Base-by-base conservation (phyloP, 2,888 invertebrate genomes). In the Drosophila diplacantha region DNA sequence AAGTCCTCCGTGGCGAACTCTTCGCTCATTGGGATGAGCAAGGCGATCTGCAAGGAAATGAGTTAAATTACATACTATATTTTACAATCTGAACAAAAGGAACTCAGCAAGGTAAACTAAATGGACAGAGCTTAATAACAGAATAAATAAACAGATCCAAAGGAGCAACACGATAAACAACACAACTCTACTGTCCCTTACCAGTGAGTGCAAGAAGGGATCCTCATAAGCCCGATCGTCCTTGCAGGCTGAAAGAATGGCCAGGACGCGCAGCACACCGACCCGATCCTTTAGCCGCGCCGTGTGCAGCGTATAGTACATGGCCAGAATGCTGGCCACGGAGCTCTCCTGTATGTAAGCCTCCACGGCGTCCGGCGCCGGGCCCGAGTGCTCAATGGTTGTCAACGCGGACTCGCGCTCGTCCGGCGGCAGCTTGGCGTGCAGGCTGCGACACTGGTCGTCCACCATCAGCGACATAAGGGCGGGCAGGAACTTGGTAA, bases 1-100 rank as follows among this genome's bases (percentile, higher is more conserved):
- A 98, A 97, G 76, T 97, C 97, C 89, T 97, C 96, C 0, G 95
- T 94, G 72, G 94, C 91, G 85, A 98, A 98, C 88, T 97, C 97
- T 73, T 98, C 98, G 5, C 93, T 92, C 90, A 97, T 93, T 64
- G 95, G 94, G 73, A 97, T 94, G 8, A 98, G 90, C 44, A 95
- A 88, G 1, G 95, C 94, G 62, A 89, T 88, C 86, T 87, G 26
- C 2, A 39, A 14, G 2, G 1, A 9, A 20, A 12, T 3, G 37
- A 12, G 16, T 22, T 32, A 16, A 22, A 46, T 18, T 29, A 12
- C 1, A 43, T 1, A 18, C 8, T 24, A 22, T n/a, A n/a, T n/a
- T n/a, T n/a, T n/a, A n/a, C n/a, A n/a, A n/a, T n/a, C n/a, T n/a
- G n/a, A n/a, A n/a, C n/a, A n/a, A n/a, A n/a, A n/a, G n/a, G n/a